Conservation (phyloP, 1,140 invertebrate species). For the Asbolus verrucosus region DNA sequence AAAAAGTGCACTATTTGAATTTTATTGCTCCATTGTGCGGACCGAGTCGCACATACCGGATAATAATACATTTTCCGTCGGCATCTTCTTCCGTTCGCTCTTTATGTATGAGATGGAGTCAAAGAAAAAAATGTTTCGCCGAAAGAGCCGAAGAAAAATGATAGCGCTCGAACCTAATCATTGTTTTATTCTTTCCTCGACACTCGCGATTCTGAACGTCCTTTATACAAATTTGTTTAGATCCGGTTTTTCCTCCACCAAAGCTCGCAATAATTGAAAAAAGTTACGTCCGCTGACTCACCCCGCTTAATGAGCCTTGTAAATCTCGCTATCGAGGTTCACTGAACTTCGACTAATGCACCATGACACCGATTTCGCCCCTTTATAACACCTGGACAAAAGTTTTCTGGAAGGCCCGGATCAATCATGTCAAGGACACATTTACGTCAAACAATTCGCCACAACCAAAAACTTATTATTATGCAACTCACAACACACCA, state of each 20-base stretch:
- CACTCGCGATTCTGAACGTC: neutral
- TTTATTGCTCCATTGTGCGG: constrained; percentile 29
- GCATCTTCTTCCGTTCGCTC: constrained; percentile 34
- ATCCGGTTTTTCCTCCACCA: constrained; percentile 15
- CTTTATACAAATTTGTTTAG: constrained; percentile 34
- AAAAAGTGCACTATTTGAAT: constrained; percentile 39
- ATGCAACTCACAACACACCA: too few relatives aligned
- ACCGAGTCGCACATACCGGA: constrained; percentile 35
- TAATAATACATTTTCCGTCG: constrained; percentile 35
- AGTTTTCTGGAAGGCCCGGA: too few relatives aligned
- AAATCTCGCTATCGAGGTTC: constrained; percentile 25
- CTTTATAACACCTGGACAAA: constrained; percentile 6
- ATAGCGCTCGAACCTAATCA: constrained; percentile 26
- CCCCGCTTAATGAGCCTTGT: constrained; percentile 32
- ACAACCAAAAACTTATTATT: too few relatives aligned
- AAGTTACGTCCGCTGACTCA: constrained; percentile 30
- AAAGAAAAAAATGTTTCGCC: constrained; percentile 27
- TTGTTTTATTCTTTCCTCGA: constrained; percentile 12
- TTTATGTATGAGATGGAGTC: constrained; percentile 28
- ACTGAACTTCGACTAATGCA: constrained; percentile 21
- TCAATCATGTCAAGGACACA: constrained; percentile 14
- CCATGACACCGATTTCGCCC: constrained; percentile 20
- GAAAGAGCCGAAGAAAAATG: constrained; percentile 27
- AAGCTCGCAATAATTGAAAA: constrained; percentile 34
- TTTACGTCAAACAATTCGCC: neutral